Base-by-base conservation (phyloP, 2,797 vertebrate genomes). In the Macrochelys suwanniensis region DNA sequence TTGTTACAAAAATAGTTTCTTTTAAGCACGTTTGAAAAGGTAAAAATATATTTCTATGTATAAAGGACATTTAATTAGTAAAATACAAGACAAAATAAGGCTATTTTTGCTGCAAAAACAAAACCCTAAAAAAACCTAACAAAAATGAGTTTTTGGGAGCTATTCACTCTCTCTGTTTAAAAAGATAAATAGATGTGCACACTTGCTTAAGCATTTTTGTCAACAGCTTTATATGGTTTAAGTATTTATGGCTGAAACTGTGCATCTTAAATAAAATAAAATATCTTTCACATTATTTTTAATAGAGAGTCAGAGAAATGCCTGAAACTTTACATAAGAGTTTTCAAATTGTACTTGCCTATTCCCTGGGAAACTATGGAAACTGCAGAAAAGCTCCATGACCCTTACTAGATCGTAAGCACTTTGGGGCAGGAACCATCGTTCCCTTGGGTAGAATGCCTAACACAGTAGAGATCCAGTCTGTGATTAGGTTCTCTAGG, bases 101-200 rank as follows among this genome's bases (percentile, higher is more conserved):
- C 79, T 94, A 19, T 26, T 86, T 61, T 88, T 91, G 6, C 76
- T 90, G 82, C 79, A 81, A 16, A 16, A 96, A 74, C 12, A 94
- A 50, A 47, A 86, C 90, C 77, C 33, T 31, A 84, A 49, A 33
- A 49, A 33, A 25, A 82, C 19, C 19, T 37, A 25, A 54, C 19
- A 87, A n/a, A 54, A 57, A 42, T 42, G 11, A 90, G 85, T 4
- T 1, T 12, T 85, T 49, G 85, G 45, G 81, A 59, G 53, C 23
- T 88, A n/a, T 80, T 61, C 12, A 19, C 17, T 6, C 11, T 85
- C 33, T 61, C 57, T 28, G 10, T 5, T 21, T 61, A 45, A 45
- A 45, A 76, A 47, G 42, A 28, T 28, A 28, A 11, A 7, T 74
- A 25, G 45, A 31, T 17, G 26, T 16, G 12, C 26, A 76, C 6